phyloP scores from a whole-genome alignment of 2,888 invertebrate species.

The Amphipyra tragopoginis region DNA sequence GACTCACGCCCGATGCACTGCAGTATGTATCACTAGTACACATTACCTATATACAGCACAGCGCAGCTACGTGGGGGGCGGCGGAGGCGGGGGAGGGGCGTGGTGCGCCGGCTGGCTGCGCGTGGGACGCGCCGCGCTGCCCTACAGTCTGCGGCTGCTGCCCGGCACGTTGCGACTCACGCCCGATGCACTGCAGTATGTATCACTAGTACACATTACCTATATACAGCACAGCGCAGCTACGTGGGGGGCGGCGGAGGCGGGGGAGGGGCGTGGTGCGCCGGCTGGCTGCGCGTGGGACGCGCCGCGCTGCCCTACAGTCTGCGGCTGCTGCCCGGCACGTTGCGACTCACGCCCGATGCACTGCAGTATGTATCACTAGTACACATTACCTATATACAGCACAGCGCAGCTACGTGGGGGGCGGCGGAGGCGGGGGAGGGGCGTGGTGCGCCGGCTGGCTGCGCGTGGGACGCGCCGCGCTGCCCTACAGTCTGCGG shows the following conservation, averaged over 20 bases:
- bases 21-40: constrained; percentile 72
- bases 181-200: constrained; percentile 69
- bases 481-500: constrained; percentile 78
- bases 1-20: constrained; percentile 67
- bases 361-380: constrained; percentile 69
- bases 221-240: too few relatives aligned
- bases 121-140: constrained; percentile 75
- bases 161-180: constrained; percentile 79
- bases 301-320: constrained; percentile 77
- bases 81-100: constrained; percentile 32
- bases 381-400: too few relatives aligned
- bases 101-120: constrained; percentile 82
- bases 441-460: constrained; percentile 79
- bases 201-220: too few relatives aligned
- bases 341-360: constrained; percentile 73
- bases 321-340: constrained; percentile 80
- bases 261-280: constrained; percentile 66
- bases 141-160: constrained; percentile 79
- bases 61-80: constrained; percentile 44
- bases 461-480: constrained; percentile 75
- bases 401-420: too few relatives aligned
- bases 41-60: too few relatives aligned
- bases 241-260: constrained; percentile 40
- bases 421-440: constrained; percentile 30
- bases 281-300: constrained; percentile 80